A percentile compares a stretch with the other conserved stretches of the same genome.
These are phyloP conservation scores for Drosophila silvestris DNA, from an alignment of 2,888 invertebrate genomes.

Conservation along the genomic window DNA sequence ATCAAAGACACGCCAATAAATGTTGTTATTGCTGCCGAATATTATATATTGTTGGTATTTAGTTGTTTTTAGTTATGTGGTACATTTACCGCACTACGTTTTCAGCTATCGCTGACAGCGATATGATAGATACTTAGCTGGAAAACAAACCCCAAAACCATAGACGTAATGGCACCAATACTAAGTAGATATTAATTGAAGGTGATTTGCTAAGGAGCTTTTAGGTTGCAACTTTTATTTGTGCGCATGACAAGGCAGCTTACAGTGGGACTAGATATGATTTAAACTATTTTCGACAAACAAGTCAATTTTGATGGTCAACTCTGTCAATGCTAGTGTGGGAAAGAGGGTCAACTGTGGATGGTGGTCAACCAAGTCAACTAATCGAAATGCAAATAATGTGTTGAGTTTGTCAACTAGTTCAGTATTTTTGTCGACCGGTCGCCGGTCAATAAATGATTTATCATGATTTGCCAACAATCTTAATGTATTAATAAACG, in stretches of 20 bases:
- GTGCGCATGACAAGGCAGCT: background rate
- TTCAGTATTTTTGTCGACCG: background rate
- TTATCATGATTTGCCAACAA: background rate
- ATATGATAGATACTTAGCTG: slow-evolving; percentile 4
- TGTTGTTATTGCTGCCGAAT: slow-evolving; percentile 1
- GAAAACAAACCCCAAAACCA: background rate
- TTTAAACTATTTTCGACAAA: background rate
- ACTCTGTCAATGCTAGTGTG: background rate
- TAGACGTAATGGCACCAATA: background rate
- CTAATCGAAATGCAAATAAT: background rate
- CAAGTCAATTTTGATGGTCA: background rate
- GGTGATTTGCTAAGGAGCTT: background rate
- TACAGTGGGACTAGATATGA: background rate
- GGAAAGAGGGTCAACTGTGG: background rate
- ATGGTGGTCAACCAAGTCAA: background rate
- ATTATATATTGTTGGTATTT: background rate
- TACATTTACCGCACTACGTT: slow-evolving; percentile 38
- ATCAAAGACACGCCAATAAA: slow-evolving; percentile 2
- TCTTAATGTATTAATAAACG: background rate
- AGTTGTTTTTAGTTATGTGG: slow-evolving; percentile 13
- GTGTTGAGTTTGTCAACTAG: background rate
- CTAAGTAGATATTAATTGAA: background rate
- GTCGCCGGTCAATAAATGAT: background rate
- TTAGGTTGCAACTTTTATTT: background rate
- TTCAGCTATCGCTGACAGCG: background rate